Conservation (phyloP, 1,140 invertebrate genomes). For the Neelides sp. region DNA sequence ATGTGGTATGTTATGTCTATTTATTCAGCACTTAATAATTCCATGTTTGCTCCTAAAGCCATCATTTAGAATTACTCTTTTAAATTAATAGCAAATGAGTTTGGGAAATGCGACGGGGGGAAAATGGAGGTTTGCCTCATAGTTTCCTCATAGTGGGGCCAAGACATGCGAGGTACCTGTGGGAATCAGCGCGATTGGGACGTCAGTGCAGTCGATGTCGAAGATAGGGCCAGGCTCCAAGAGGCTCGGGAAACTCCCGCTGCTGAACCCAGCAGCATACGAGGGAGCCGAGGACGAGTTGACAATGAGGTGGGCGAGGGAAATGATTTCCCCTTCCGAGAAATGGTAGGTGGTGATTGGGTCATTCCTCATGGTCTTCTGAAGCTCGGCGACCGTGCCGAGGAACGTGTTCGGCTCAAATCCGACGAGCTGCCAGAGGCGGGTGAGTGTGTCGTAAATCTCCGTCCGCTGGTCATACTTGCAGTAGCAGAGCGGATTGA, state of each 20-base stretch:
- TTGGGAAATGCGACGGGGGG: no score
- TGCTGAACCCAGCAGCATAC: neutral
- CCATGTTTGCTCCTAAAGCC: no score
- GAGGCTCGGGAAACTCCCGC: neutral
- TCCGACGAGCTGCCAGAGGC: slow-evolving; percentile 26
- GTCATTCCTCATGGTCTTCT: slow-evolving; percentile 18
- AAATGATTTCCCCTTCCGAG: slow-evolving; percentile 14
- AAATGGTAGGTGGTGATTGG: slow-evolving; percentile 24
- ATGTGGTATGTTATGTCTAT: no score
- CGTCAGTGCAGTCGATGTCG: slow-evolving; percentile 28
- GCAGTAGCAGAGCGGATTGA: slow-evolving; percentile 30
- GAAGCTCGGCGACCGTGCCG: slow-evolving; percentile 11
- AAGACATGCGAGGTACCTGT: no score
- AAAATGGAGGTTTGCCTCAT: no score
- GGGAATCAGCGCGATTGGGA: slow-evolving; percentile 28
- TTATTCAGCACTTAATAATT: no score
- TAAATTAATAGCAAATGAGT: no score
- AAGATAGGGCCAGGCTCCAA: slow-evolving; percentile 28
- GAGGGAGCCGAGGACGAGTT: slow-evolving; percentile 14
- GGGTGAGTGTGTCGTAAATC: slow-evolving; percentile 28
- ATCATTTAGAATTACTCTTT: no score
- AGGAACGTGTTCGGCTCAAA: slow-evolving; percentile 25
- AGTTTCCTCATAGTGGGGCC: no score
- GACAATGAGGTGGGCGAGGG: slow-evolving; percentile 19
- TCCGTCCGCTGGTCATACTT: slow-evolving; percentile 30